Conservation (phyloP, 2,797 vertebrate genomes). For the Ctenosaura bakeri region DNA sequence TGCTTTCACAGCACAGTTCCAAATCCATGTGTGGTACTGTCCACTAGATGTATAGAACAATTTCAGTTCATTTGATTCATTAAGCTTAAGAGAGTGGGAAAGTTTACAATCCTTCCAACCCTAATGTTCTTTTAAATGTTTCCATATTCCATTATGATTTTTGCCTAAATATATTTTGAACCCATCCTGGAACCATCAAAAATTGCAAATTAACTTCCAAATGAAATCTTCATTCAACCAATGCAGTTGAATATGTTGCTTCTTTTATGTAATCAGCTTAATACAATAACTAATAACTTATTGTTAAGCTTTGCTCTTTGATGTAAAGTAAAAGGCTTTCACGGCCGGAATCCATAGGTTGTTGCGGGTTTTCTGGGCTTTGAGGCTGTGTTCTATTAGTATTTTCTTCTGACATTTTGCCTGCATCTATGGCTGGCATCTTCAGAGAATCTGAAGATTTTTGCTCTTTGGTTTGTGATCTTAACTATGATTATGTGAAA, state of each 20-base stretch:
- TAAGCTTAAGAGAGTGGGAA: neutral
- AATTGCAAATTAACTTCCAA: neutral
- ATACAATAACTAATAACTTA: neutral
- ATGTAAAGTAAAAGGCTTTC: too few relatives aligned
- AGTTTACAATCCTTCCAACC: neutral
- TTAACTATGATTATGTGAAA: neutral
- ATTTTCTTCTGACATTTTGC: too few relatives aligned
- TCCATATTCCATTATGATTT: neutral
- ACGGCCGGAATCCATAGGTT: too few relatives aligned
- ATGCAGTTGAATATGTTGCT: neutral
- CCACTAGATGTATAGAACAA: neutral
- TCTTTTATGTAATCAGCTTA: neutral
- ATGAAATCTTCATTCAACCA: neutral
- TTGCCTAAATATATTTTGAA: conserved; percentile 2
- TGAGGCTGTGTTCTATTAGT: too few relatives aligned
- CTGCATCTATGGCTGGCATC: too few relatives aligned
- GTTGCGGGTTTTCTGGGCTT: too few relatives aligned
- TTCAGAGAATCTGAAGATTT: too few relatives aligned
- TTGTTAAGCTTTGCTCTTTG: neutral
- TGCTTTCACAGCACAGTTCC: conserved; percentile 10
- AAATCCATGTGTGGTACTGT: neutral
- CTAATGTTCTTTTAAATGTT: neutral
- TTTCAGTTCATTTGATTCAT: conserved; percentile 4
- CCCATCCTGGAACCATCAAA: neutral
- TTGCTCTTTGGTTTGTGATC: neutral